phyloP scores from a whole-genome alignment of 2,113 vertebrate species.

The Jaculus jaculus region DNA sequence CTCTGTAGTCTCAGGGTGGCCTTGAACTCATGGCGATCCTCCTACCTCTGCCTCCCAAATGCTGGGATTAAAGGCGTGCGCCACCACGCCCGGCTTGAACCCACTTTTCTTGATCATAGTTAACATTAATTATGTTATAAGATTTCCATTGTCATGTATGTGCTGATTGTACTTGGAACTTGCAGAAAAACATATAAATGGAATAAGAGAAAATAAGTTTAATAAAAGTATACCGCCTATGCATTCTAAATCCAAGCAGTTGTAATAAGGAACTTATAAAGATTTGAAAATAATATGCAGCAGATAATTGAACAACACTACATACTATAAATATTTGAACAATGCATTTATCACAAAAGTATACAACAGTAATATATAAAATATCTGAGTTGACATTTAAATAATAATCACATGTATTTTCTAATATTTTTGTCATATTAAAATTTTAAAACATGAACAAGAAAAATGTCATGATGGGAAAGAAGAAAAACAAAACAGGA shows the following conservation, averaged over 20 bases:
- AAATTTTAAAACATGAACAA: background rate
- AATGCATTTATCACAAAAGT: conserved; percentile 10
- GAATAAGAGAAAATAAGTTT: background rate
- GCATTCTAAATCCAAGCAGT: conserved; percentile 28
- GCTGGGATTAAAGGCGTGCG: too few species aligned
- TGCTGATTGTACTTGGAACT: background rate
- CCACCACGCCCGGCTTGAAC: too few species aligned
- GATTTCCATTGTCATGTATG: background rate
- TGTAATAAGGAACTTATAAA: background rate
- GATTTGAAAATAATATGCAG: background rate
- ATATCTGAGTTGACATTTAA: background rate
- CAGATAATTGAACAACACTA: background rate
- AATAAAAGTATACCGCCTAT: conserved; percentile 15
- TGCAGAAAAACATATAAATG: conserved; percentile 4
- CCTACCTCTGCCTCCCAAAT: too few species aligned
- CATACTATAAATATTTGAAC: background rate
- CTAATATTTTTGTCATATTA: background rate
- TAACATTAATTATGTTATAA: background rate
- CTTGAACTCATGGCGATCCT: too few species aligned
- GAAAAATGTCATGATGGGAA: background rate
- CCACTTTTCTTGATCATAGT: background rate
- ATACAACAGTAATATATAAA: background rate
- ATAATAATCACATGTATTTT: background rate
- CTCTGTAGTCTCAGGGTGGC: too few species aligned
- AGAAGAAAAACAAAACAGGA: conserved; percentile 33